Conservation (phyloP, 1,140 invertebrate species). For the Calephelis virginiensis region DNA sequence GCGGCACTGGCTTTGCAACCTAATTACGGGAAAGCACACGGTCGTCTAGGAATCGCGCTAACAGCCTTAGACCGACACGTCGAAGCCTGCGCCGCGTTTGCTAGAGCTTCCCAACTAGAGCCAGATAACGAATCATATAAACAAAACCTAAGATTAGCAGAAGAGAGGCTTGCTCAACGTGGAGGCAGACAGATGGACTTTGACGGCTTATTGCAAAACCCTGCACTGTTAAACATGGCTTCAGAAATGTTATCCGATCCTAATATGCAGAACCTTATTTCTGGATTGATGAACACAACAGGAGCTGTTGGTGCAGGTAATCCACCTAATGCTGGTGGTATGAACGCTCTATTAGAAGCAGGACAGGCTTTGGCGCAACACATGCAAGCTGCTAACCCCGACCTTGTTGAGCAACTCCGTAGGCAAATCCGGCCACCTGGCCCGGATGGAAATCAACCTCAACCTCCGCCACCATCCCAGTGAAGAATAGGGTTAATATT, state of each 20-base stretch:
- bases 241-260: constrained; percentile 88
- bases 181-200: constrained; percentile 76
- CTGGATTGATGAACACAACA: constrained; percentile 55
- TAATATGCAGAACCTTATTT: constrained; percentile 85
- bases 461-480: constrained; percentile 35
- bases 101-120: constrained; percentile 93
- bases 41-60: constrained; percentile 93
- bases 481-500: constrained; percentile 17
- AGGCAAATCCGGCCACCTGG: constrained; percentile 63
- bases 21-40: constrained; percentile 96
- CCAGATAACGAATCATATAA: constrained; percentile 95
- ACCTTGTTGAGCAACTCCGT: constrained; percentile 68
- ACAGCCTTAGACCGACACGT: constrained; percentile 89
- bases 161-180: constrained; percentile 55
- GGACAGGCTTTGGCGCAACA: constrained; percentile 73
- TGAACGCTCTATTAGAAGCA: constrained; percentile 65
- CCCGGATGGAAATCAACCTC: constrained; percentile 36
- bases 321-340: constrained; percentile 33
- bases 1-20: constrained; percentile 92
- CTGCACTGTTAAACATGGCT: constrained; percentile 87
- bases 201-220: constrained; percentile 84
- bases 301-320: constrained; percentile 21
- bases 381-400: constrained; percentile 72
- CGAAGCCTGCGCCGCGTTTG: constrained; percentile 91
- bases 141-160: constrained; percentile 87